phyloP scores from a whole-genome alignment of 1,140 invertebrate species.

The Scylla paramamosain region DNA sequence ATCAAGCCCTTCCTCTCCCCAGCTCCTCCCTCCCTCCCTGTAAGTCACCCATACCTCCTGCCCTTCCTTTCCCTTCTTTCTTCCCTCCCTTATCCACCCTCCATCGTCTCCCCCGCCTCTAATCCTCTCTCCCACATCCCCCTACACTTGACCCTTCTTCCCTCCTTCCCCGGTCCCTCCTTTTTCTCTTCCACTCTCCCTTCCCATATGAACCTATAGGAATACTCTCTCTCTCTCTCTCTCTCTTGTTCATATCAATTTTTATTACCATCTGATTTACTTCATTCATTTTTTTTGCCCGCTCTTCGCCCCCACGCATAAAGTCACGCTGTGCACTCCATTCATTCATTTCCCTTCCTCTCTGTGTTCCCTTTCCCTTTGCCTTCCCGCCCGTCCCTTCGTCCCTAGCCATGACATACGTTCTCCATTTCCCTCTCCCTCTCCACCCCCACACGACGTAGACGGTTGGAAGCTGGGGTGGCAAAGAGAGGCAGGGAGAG shows the following conservation, averaged over 20 bases:
- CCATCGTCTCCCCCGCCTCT: not conserved
- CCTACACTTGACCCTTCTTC: not conserved
- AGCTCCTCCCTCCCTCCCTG: not conserved
- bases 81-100: constrained; percentile 28
- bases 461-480: not conserved
- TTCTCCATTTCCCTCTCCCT: not conserved
- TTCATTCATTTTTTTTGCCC: too few relatives aligned
- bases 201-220: not conserved
- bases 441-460: not conserved
- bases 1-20: constrained; percentile 38
- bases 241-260: too few relatives aligned
- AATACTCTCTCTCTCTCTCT: too few relatives aligned
- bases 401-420: not conserved
- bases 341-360: not conserved
- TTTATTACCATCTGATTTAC: too few relatives aligned
- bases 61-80: not conserved
- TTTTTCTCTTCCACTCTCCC: not conserved
- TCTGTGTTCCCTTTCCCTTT: not conserved
- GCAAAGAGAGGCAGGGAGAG: not conserved
- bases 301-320: too few relatives aligned
- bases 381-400: not conserved
- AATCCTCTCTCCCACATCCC: not conserved
- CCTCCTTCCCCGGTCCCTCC: not conserved
- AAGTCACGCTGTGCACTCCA: not conserved
- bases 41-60: not conserved